Evolutionary conservation across 2,113 vertebrate species (phyloP).

Genomic region (Dinomys branickii): DNA sequence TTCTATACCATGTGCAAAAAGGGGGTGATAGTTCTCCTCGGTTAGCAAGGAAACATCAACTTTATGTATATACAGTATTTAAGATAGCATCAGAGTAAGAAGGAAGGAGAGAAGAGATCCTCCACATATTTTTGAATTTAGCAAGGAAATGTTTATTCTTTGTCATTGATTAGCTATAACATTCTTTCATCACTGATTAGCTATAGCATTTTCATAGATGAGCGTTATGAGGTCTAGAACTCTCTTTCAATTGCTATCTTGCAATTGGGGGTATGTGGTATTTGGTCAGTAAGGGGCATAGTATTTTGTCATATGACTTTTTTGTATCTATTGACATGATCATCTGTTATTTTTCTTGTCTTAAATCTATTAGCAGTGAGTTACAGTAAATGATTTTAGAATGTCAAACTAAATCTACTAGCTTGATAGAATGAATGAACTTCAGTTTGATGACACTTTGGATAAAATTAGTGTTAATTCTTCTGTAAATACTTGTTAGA

Average conservation of each 20-base stretch:
- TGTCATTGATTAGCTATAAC: not conserved
- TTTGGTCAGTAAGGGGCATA: not conserved
- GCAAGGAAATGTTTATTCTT: not conserved
- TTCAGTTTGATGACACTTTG: not conserved
- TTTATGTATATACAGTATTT: not conserved
- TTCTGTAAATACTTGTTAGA: not conserved
- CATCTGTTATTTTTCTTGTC: not conserved
- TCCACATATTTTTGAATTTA: not conserved
- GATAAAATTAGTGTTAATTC: not conserved
- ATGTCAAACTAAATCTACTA: not conserved
- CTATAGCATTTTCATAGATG: not conserved
- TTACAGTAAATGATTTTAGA: not conserved
- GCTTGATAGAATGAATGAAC: not conserved
- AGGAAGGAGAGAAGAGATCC: not conserved
- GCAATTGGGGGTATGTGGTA: not conserved
- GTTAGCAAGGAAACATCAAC: not conserved
- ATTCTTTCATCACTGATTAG: not conserved
- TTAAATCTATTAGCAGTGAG: not conserved
- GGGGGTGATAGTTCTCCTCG: not conserved
- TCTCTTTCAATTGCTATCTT: not conserved
- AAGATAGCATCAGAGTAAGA: not conserved
- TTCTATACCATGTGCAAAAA: not conserved
- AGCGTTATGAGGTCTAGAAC: not conserved
- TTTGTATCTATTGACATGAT: not conserved
- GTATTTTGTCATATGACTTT: not conserved